Base-by-base conservation (phyloP, 2,113 vertebrate species). In the Apteryx owenii region DNA sequence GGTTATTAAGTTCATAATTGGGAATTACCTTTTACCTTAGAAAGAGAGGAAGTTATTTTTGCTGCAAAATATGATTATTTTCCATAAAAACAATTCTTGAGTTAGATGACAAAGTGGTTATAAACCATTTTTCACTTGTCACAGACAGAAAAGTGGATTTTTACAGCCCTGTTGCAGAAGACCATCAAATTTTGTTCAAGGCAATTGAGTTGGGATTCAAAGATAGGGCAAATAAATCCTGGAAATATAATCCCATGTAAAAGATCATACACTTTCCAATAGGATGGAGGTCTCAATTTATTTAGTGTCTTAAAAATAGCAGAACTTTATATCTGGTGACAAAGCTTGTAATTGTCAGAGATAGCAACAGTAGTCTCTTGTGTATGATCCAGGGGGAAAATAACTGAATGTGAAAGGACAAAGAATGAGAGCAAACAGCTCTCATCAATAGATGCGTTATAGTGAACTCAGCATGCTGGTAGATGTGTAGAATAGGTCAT, bases 31-130 rank as follows among this genome's bases (percentile, higher is more conserved):
- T 93, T 94, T 90, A 76, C 61, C 8, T 42, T 90, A 89, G 64
- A 95, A 97, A 73, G 88, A 81, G 79, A 88, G 77, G 94, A 96
- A 96, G 93, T 83, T 93, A 69, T 88, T 94, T 97, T 94, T 93
- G 60, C 90, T 93, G 85, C 77, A 90, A 94, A 95, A 70, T 78
- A 53, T 90, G 95, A 94, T 96, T 92, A 92, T 95, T 96, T 94
- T 97, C 94, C 60, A 81, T 91, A 68, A 94, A 92, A 92, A 64
- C 76, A 94, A 10, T 92, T 95, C 73, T 54, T 70, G 56, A 84
- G 69, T 94, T 93, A 88, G 68, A 88, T 64, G 50, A 78, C 60
- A 86, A 84, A 88, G 56, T 92, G 61, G 46, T 94, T 95, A 38
- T 68, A 88, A 96, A 81, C 83, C 42, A 75, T 81, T 96, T 96